Conservation (phyloP, 2,797 vertebrate species). For the Otus scops region DNA sequence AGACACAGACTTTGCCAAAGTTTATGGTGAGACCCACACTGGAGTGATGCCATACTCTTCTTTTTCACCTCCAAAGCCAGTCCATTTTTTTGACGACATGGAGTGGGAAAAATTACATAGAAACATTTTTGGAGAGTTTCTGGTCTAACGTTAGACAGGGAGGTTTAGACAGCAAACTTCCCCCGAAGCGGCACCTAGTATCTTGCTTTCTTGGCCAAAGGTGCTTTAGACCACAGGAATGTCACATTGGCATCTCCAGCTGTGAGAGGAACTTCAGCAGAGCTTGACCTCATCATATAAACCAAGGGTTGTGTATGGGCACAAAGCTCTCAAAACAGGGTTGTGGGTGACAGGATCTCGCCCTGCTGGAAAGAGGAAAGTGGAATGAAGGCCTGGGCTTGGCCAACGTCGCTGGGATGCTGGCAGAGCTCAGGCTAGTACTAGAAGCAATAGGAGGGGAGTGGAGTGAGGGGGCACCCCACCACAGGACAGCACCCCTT, state of each 20-base stretch:
- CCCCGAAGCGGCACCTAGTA: neutral
- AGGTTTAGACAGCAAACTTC: neutral
- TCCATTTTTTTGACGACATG: neutral
- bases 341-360: neutral
- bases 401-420: accelerated
- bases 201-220: neutral
- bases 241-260: neutral
- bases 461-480: accelerated
- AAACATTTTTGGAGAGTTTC: neutral
- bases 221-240: neutral
- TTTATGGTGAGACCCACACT: neutral
- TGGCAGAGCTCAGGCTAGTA: neutral
- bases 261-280: neutral
- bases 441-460: neutral
- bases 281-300: neutral
- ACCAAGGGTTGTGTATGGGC: neutral
- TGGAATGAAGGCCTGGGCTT: neutral
- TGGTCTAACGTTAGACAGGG: neutral
- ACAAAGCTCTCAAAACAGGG: neutral
- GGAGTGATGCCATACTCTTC: neutral
- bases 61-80: neutral
- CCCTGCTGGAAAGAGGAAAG: neutral
- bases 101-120: neutral
- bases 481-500: neutral
- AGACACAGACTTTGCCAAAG: neutral